Conservation (phyloP, 2,797 vertebrate genomes). For the Sebastiscus albofasciatus region DNA sequence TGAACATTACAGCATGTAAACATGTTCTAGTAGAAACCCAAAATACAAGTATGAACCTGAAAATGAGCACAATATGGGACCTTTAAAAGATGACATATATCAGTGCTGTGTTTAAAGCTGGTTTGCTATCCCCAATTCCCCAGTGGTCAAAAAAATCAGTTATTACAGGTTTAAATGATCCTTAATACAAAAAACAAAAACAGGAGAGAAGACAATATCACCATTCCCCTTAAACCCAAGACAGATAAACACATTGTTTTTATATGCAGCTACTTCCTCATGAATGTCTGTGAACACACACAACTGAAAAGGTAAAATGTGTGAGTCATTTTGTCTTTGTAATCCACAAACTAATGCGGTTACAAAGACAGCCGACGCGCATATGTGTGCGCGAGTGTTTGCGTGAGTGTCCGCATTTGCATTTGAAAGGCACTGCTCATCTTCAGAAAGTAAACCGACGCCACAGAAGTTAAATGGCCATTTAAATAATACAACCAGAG, state of each 20-base stretch:
- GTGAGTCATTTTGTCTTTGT: slow-evolving; percentile 3
- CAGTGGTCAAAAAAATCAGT: not conserved
- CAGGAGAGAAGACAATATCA: not conserved
- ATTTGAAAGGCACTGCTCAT: slow-evolving; percentile 55
- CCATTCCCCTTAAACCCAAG: not conserved
- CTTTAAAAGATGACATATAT: not conserved
- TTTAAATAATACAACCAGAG: slow-evolving; percentile 49
- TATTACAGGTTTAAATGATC: not conserved
- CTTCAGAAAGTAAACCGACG: slow-evolving; percentile 37
- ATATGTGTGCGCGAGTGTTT: not conserved
- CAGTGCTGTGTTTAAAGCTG: no score
- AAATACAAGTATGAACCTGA: no score
- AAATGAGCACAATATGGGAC: no score
- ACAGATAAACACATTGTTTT: not conserved
- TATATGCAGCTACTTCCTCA: not conserved
- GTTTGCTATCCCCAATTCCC: no score
- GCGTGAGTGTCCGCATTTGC: slow-evolving; percentile 34
- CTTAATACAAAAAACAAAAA: not conserved
- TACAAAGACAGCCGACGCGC: slow-evolving; percentile 12
- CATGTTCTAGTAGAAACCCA: no score
- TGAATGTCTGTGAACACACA: not conserved
- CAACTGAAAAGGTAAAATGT: not conserved
- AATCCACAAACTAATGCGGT: slow-evolving; percentile 30
- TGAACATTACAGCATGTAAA: no score
- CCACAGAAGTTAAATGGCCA: slow-evolving; percentile 33